Percentiles rank a stretch among this genome's conserved stretches.
phyloP scores from a whole-genome alignment of 2,888 invertebrate species.

The Rhagonycha fulva region DNA sequence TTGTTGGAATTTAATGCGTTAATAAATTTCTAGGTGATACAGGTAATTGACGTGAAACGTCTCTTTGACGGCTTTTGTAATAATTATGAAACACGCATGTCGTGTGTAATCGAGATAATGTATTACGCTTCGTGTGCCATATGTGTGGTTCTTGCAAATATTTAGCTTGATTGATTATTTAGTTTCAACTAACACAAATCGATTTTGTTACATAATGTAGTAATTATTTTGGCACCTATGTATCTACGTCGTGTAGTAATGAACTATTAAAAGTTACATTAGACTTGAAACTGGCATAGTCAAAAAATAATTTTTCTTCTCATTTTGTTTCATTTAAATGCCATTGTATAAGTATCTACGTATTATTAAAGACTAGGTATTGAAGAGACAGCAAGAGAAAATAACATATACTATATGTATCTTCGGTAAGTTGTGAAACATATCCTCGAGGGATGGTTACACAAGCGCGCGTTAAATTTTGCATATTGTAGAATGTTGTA shows the following conservation, averaged over 20 bases:
- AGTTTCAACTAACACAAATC: not conserved
- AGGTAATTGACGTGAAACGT: not conserved
- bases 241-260: not conserved
- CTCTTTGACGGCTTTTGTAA: not conserved
- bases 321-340: not conserved
- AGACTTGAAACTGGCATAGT: not conserved
- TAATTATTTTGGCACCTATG: not conserved
- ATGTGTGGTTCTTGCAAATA: not conserved
- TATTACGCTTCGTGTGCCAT: not conserved
- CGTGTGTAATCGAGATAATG: not conserved
- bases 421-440: slow-evolving; percentile 15
- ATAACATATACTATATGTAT: not conserved
- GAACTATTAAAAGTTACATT: not conserved
- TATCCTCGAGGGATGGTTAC: slow-evolving; percentile 8
- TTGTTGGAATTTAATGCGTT: not conserved
- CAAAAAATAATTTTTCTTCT: not conserved
- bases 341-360: not conserved
- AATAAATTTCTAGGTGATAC: not conserved
- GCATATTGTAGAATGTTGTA: slow-evolving; percentile 12
- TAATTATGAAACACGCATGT: not conserved
- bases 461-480: slow-evolving; percentile 16
- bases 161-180: not conserved
- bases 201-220: not conserved
- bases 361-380: not conserved
- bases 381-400: slow-evolving; percentile 7